These are phyloP conservation scores for Oreochromis grahami DNA, from an alignment of 2,797 vertebrate species.

Conservation along the genomic window DNA sequence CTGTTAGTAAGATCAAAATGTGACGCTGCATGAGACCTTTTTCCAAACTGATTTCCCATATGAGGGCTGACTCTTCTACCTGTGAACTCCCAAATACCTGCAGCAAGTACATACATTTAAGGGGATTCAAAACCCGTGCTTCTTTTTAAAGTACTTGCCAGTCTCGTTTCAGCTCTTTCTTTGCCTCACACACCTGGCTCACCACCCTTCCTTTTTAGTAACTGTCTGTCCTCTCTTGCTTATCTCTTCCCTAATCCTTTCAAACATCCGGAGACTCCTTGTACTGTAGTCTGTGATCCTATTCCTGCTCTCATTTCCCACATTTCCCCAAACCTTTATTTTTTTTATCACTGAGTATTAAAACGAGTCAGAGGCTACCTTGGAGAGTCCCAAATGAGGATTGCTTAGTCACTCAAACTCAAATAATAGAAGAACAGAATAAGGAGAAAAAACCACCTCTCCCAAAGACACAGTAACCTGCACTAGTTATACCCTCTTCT, in stretches of 20 bases:
- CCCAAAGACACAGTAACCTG: neutral
- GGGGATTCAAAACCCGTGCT: neutral
- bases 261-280: neutral
- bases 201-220: neutral
- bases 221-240: neutral
- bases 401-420: neutral
- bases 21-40: neutral
- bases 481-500: neutral
- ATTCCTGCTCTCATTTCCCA: neutral
- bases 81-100: neutral
- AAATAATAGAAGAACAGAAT: neutral
- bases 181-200: neutral
- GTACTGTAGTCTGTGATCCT: neutral
- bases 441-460: neutral
- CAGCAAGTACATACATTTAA: neutral
- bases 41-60: neutral
- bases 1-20: neutral
- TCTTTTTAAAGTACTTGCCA: neutral
- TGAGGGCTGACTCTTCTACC: neutral
- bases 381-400: neutral
- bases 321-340: neutral
- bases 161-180: neutral
- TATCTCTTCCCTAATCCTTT: neutral
- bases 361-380: neutral
- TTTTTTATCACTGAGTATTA: neutral